phyloP scores from a whole-genome alignment of 2,113 vertebrate genomes.

The Calidris pugnax region DNA sequence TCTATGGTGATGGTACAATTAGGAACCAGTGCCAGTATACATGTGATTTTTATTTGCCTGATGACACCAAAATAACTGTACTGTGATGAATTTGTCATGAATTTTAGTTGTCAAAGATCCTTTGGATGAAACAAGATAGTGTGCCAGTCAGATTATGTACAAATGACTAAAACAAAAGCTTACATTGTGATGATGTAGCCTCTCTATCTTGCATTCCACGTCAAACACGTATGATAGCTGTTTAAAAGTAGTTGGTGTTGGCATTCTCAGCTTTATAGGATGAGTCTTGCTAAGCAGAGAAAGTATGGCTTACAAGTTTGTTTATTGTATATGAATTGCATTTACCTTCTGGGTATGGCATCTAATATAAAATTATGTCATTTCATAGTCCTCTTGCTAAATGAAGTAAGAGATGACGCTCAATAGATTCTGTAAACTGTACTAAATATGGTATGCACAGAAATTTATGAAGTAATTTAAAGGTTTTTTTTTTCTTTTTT shows the following conservation, averaged over 20 bases:
- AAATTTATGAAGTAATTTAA: background rate
- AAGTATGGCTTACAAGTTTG: background rate
- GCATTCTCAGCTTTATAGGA: background rate
- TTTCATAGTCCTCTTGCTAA: background rate
- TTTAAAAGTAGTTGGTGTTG: background rate
- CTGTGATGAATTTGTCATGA: background rate
- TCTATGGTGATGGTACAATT: background rate
- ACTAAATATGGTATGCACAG: background rate
- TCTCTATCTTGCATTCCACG: background rate
- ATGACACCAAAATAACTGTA: background rate
- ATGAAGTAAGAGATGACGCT: background rate
- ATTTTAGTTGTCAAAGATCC: background rate
- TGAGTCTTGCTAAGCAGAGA: background rate
- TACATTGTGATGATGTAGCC: background rate
- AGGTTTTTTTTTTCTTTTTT: background rate
- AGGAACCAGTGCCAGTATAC: background rate
- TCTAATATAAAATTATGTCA: background rate
- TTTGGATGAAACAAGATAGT: background rate
- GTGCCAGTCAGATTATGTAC: background rate
- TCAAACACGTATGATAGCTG: accelerated
- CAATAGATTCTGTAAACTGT: background rate
- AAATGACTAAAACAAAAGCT: background rate
- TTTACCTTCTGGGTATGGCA: background rate
- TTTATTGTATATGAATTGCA: background rate
- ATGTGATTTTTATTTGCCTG: background rate